Evolutionary conservation across 1,140 invertebrate genomes (phyloP), one percentile per base, ranked within the genome.

Genomic region (Ceratoteleas bidentatus): DNA sequence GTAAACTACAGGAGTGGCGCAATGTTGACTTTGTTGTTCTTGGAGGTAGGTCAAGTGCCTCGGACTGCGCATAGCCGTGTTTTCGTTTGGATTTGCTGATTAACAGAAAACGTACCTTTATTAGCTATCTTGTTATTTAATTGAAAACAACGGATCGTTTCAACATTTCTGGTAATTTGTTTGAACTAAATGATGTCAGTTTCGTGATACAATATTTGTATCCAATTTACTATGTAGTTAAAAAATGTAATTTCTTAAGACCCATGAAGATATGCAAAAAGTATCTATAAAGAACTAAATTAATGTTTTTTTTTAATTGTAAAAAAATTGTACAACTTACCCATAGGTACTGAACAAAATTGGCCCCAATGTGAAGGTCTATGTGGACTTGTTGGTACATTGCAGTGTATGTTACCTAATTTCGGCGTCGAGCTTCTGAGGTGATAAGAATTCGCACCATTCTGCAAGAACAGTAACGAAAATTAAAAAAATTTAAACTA

Each of bases 1-100:
- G 47, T 86, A 91, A 77, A 74, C 69, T 36, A 82, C 47, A 10
- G 74, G 53, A 62, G 74, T 60, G 33, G 77, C 81, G 60, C 87
- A 89, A 64, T 90, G 87, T 64, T 89, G 89, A 77, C 60, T 83
- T 70, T 89, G 85, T 58, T 90, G 89, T 57, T 91, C 87, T 57
- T 88, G 88, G 24, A 91, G 78, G 68, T 90, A 88, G 57, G 90
- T 87, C 72, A 91, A 88, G 52, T 91, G 90, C 43, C 89, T 86
- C 38, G 90, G 85, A 16, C 84, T 86, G 13, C 86, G 88, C 57
- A 88, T 82, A 49, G 84, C 53, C 5, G 83, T 45, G 60, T 85
- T 89, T 69, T 78, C 64, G 57, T 49, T 81, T 65, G 61, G 36
- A 81, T 70, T 79, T 16, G 50, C 50, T 69, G 45, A 10, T 62